Conservation (phyloP, 2,797 vertebrate genomes). For the Myripristis jacobus region DNA sequence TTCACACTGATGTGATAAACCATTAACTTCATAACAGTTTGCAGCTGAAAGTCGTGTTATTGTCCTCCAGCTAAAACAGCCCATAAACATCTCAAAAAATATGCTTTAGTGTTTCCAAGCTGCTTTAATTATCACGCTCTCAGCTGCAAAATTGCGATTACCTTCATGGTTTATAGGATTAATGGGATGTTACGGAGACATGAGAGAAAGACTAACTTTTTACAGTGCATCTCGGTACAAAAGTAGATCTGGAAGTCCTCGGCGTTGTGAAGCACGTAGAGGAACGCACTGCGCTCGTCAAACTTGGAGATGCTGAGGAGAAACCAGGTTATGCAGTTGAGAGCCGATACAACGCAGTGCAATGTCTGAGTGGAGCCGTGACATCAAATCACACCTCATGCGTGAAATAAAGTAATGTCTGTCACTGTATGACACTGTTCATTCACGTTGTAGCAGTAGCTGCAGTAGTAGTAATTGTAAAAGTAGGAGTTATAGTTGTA, state of each 20-base stretch:
- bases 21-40: too few relatives aligned
- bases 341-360: neutral
- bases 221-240: slow-evolving; percentile 97
- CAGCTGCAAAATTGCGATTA: too few relatives aligned
- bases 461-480: too few relatives aligned
- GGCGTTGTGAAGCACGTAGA: slow-evolving; percentile 97
- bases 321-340: slow-evolving; percentile 36
- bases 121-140: too few relatives aligned
- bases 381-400: slow-evolving; percentile 10
- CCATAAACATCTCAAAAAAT: too few relatives aligned
- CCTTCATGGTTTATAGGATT: too few relatives aligned
- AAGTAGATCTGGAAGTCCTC: slow-evolving; percentile 99
- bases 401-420: neutral
- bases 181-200: too few relatives aligned
- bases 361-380: slow-evolving; percentile 10
- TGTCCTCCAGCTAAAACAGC: too few relatives aligned
- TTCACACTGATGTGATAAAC: too few relatives aligned
- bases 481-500: too few relatives aligned
- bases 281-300: slow-evolving; percentile 96
- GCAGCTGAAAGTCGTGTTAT: too few relatives aligned
- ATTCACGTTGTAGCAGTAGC: neutral
- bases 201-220: slow-evolving; percentile 84
- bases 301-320: slow-evolving; percentile 95
- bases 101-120: too few relatives aligned
- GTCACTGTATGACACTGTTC: neutral